Evolutionary conservation across 2,888 invertebrate genomes (phyloP), one percentile per base, ranked within the genome.

Genomic region (Nomada fucata): DNA sequence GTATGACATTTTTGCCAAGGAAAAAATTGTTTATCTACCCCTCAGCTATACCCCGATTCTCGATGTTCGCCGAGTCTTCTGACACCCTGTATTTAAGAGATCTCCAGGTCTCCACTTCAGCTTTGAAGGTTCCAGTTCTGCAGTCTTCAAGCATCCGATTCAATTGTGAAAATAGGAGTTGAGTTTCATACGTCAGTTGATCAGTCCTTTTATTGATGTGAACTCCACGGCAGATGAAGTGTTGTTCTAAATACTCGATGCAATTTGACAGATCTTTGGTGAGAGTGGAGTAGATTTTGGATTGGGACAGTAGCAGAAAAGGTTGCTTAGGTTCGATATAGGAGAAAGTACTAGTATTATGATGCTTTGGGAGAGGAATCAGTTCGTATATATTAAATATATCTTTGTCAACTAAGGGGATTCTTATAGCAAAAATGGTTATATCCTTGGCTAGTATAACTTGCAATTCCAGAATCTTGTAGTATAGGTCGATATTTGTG

Each of bases 341-440:
- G 57, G 60, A 70, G 7, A 50, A 60, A 0, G 20, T 60, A 26
- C 20, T 50, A 10, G 11, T 59, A 15, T 29, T 20, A 15, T 59
- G 50, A 29, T 47, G 60, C 13, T 60, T 70, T 7, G 70, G 70
- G 13, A 70, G 59, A 13, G 50, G 60, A n/a, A 71, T 60, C 15
- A 71, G 42, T 52, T 61, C 18, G 15, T 63, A 71, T 23, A 53
- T 5, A 9, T 52, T 52, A 2, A 61, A 52, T 42, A 1, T 36
- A 5, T 42, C 52, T 52, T 53, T 52, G 11, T 63, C 18, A 13
- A 42, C 52, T 61, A 71, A 59, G 7, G 52, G 61, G 10, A 71
- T 42, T 52, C 29, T 60, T 2, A 70, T 47, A 18, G 13, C 50
- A 50, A 60, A 70, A 2, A 70, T n/a, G 2, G 29, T 20, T 20